Base-by-base conservation (phyloP, 2,797 vertebrate genomes). In the Sarcophilus harrisii region DNA sequence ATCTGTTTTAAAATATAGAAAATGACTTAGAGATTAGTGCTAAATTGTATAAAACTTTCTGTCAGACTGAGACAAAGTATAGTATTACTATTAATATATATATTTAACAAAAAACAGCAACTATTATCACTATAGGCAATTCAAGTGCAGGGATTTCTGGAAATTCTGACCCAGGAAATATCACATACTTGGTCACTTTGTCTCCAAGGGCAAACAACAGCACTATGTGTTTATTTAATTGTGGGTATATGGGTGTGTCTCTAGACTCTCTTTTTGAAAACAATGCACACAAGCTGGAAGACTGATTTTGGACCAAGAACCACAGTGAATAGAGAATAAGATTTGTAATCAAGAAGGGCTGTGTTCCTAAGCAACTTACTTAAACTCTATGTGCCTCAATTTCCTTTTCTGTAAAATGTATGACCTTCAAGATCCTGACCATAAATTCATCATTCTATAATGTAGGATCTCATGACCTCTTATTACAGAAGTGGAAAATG, bases 131-230 rank as follows among this genome's bases (percentile, higher is more conserved):
- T 90, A 90, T n/a, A 90, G 32, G 90, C 52, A 32, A 90, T 90
- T 90, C 90, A 90, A 90, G 38, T 55, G 90, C 49, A 90, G 52
- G 18, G 32, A 24, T 27, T 87, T 49, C 73, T 87, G 73, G 38
- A 38, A 87, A 57, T 30, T 90, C 90, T 90, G 49, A 57, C 54
- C 28, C 90, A 90, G 90, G 90, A 90, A 90, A n/a, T n/a, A 90
- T 4, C 90, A 90, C 29, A 54, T 12, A 30, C 52, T 57, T 45
- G 38, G 8, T 57, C 90, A 90, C 90, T 90, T 90, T n/a, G 55
- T 57, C 54, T 90, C 30, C 18, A 13, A 90, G 29, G 52, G 90
- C 28, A 90, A 32, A 57, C 54, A 90, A 57, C 52, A 21, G 28
- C 49, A 45, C 38, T 87, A 21, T 49, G 73, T 87, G 73, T 87